Percentiles rank a stretch among this genome's conserved stretches.
Conservation (phyloP, 2,797 vertebrate genomes). For the Vespertilio murinus region DNA sequence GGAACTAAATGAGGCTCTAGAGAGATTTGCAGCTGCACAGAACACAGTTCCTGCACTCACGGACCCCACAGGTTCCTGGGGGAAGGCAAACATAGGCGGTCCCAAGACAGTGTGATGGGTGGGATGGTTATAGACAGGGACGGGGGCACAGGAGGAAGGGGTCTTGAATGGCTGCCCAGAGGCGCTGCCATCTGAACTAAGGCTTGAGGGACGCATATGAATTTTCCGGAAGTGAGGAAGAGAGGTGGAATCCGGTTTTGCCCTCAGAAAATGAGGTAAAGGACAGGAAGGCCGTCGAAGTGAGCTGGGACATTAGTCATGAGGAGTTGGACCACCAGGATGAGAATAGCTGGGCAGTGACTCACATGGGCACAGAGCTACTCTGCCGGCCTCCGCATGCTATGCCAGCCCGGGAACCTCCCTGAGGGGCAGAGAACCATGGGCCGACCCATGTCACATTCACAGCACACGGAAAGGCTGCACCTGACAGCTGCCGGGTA, state of each 20-base stretch:
- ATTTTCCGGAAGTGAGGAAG: not conserved
- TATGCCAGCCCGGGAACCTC: not conserved
- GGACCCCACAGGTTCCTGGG: not conserved
- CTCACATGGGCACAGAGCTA: not conserved
- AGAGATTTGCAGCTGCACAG: not conserved
- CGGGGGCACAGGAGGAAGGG: not conserved
- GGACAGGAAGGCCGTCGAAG: not conserved
- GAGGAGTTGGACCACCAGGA: not conserved
- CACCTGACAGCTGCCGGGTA: not conserved
- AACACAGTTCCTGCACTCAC: not conserved
- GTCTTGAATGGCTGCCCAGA: not conserved
- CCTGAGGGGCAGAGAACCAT: not conserved
- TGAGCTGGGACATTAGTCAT: not conserved
- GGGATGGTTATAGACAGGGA: not conserved
- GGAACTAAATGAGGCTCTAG: not conserved
- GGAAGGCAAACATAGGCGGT: not conserved
- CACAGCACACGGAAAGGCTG: not conserved
- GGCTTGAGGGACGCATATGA: not conserved
- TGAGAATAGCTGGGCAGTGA: not conserved
- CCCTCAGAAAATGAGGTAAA: not conserved
- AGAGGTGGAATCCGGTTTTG: slow-evolving; percentile 18
- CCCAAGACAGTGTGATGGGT: not conserved
- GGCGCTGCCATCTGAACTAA: not conserved
- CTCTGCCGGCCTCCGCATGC: not conserved
- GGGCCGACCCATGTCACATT: not conserved